Base-by-base conservation (phyloP, 2,113 vertebrate species). In the Pteropus alecto region DNA sequence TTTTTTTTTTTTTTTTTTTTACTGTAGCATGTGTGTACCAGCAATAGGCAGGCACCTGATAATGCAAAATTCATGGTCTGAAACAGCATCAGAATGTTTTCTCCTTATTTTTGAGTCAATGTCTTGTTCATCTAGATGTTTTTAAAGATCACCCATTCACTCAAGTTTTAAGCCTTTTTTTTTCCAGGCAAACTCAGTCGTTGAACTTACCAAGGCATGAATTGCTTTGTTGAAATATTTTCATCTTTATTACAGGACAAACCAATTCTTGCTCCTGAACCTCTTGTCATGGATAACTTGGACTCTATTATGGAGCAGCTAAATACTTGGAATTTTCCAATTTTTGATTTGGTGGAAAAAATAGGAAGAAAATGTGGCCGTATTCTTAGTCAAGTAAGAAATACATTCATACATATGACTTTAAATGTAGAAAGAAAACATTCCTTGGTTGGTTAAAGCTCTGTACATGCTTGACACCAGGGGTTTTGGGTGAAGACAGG, bases 251-350 rank as follows among this genome's bases (percentile, higher is more conserved):
- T 93, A 60, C 96, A 99, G 99, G 99, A 99, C 96, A 99, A 99
- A 91, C 98, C 99, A 30, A 93, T 99, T 93, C 98, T 99, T 97
- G 99, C 99, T 94, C 99, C 99, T 6, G 99, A 99, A 95, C 99
- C 99, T 12, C 98, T 99, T 96, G 90, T 99, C 96, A 99, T 99
- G 99, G 99, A 99, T 94, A 99, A 99, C 89, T 97, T 99, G 97
- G 99, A 99, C 94, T 98, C 99, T 8, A 92, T 99, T 87, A 99
- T 99, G 99, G 98, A 99, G 93, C 99, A 99, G 94, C 98, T 99
- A 89, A 99, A 99, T 98, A 99, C 98, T 88, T 99, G 99, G 99
- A 99, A 99, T 98, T 99, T 99, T 96, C 99, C 99, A 33, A 99
- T 99, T 98, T 99, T 99, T 98, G 99, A 98, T 97, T 98, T 99